Evolutionary conservation across 2,113 vertebrate genomes (phyloP).

Genomic region (Halcyon senegalensis): DNA sequence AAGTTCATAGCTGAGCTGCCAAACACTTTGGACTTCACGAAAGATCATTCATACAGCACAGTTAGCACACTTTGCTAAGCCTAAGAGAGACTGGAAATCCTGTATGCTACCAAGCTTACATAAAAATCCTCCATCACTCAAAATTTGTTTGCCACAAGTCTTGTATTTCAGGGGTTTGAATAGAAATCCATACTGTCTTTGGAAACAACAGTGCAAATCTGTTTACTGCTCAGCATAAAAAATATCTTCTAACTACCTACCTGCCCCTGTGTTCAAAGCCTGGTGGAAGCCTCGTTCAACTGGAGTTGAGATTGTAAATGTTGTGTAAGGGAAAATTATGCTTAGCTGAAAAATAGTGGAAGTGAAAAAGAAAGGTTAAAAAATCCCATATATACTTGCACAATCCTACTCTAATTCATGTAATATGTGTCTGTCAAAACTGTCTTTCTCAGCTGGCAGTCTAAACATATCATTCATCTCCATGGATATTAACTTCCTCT

Average conservation of each 20-base stretch:
- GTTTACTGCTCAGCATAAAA: neutral
- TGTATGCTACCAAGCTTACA: neutral
- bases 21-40: neutral
- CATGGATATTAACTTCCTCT: slow-evolving; percentile 27
- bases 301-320: neutral
- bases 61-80: neutral
- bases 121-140: neutral
- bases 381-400: neutral
- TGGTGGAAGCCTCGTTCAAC: neutral
- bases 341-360: neutral
- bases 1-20: neutral
- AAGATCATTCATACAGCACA: neutral
- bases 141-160: neutral
- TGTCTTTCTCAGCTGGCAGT: slow-evolving; percentile 43
- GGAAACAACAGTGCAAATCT: neutral
- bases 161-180: neutral
- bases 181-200: neutral
- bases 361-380: neutral
- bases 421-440: slow-evolving; percentile 43
- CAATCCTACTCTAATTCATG: slow-evolving; percentile 11
- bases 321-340: neutral
- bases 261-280: neutral
- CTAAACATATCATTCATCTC: slow-evolving; percentile 24
- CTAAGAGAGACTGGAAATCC: neutral
- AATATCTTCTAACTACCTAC: neutral